Base-by-base conservation (phyloP, 2,888 invertebrate species). In the Suillia variegata region DNA sequence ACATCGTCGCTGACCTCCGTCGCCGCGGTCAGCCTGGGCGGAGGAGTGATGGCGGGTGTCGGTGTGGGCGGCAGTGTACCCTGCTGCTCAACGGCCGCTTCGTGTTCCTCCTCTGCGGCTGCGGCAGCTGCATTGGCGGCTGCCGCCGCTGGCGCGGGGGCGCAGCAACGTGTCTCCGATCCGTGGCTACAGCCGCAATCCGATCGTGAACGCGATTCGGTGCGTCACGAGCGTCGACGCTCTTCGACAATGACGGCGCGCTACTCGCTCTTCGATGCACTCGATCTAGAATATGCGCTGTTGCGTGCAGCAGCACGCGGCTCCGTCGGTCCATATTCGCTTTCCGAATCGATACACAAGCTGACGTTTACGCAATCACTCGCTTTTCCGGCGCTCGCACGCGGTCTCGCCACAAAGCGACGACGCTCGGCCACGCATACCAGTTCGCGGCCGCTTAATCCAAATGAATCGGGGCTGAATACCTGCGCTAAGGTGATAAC, bases 361-460 rank as follows among this genome's bases (percentile, higher is more conserved):
- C 79, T 90, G 69, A 89, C 89, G 48, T 89, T 89, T 75, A 89
- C 89, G 12, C 89, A 90, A 80, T 89, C 88, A 68, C 78, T 90
- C 62, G 89, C 89, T 0, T 90, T 90, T 75, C 90, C 89, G 1
- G 89, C 89, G 0, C 74, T 90, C 59, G 90, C 90, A 0, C 84
- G 89, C 15, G 89, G 89, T 1, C 75, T 89, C 48, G 88, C 89
- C 12, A 85, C 86, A 31, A 89, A 89, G 71, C 83, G 88, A 49
- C 81, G 85, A 45, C 80, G 86, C 55, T 85, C 87, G 15, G 80
- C 84, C 15, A 84, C 85, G 61, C 83, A 83, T 67, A 82, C 81
- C 66, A 78, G 81, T 61, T 83, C 83, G 60, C 82, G 87, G 63
- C 87, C 87, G 1, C 77, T 87, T 45, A 86, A 88, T 74, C 86